Evolutionary conservation across 2,113 vertebrate species (phyloP).

Genomic region (Hippocampus barbouri): DNA sequence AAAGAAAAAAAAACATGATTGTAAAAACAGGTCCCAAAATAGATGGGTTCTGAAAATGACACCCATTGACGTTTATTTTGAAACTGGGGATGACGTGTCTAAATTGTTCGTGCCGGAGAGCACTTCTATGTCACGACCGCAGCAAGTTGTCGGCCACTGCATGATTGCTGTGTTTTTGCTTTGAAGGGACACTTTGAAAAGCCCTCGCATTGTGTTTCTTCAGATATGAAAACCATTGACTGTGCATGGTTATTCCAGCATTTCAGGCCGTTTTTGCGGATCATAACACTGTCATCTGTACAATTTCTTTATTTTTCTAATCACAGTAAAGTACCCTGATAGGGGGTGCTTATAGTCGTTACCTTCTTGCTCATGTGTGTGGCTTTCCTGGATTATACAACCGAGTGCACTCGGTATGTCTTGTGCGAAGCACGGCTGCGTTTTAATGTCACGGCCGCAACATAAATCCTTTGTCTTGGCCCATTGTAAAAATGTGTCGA

Average conservation of each 20-base stretch:
- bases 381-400: background rate
- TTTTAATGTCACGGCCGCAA: constrained; percentile 54
- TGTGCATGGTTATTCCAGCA: background rate
- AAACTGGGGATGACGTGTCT: no score
- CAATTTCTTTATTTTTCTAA: background rate
- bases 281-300: background rate
- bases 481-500: constrained; percentile 49
- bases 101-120: no score
- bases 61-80: no score
- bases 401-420: constrained; percentile 12
- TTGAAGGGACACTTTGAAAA: background rate
- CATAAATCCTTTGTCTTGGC: constrained; percentile 68
- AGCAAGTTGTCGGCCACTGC: no score
- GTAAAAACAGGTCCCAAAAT: no score
- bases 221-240: background rate
- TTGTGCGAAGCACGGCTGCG: constrained; percentile 55
- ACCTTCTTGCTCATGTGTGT: no score
- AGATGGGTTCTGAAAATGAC: no score
- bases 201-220: background rate
- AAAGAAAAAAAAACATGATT: no score
- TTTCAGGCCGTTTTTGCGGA: background rate
- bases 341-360: no score
- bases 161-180: no score
- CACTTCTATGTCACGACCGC: no score
- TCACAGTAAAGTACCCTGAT: background rate